Conservation (phyloP, 2,113 vertebrate genomes). For the Strigops habroptila region DNA sequence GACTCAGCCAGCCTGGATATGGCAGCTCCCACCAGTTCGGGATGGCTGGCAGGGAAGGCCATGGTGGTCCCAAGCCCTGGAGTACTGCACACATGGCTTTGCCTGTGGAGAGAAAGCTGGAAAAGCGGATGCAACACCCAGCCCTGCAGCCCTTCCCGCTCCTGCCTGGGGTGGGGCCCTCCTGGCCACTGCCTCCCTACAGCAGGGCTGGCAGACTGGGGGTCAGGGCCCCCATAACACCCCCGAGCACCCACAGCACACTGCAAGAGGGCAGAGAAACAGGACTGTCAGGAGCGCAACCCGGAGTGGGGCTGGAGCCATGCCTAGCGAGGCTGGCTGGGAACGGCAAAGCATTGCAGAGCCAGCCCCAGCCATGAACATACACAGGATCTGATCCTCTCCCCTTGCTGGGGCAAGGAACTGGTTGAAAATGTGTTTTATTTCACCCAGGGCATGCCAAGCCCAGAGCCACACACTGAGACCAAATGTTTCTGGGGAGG, state of each 20-base stretch:
- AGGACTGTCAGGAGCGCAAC: accelerated
- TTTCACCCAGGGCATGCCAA: not conserved
- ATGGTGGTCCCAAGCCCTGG: accelerated
- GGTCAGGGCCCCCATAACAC: accelerated
- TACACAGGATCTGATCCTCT: not conserved
- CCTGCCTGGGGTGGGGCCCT: too few relatives aligned
- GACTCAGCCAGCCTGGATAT: accelerated
- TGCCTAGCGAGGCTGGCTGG: accelerated
- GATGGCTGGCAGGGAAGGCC: not conserved
- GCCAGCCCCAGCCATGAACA: not conserved
- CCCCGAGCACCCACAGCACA: too few relatives aligned
- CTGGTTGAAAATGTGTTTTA: not conserved
- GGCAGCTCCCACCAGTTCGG: not conserved
- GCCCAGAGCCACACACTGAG: constrained; percentile 22
- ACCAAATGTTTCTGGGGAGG: not conserved
- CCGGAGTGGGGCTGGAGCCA: not conserved
- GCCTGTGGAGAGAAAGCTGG: not conserved
- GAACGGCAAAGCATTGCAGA: too few relatives aligned
- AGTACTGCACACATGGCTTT: accelerated
- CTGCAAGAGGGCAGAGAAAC: not conserved
- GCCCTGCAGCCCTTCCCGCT: not conserved
- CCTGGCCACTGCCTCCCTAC: too few relatives aligned
- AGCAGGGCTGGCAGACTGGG: too few relatives aligned
- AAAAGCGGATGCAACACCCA: not conserved
- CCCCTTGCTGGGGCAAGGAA: not conserved